Base-by-base conservation (phyloP, 1,140 invertebrate genomes). In the Hermetia illucens region DNA sequence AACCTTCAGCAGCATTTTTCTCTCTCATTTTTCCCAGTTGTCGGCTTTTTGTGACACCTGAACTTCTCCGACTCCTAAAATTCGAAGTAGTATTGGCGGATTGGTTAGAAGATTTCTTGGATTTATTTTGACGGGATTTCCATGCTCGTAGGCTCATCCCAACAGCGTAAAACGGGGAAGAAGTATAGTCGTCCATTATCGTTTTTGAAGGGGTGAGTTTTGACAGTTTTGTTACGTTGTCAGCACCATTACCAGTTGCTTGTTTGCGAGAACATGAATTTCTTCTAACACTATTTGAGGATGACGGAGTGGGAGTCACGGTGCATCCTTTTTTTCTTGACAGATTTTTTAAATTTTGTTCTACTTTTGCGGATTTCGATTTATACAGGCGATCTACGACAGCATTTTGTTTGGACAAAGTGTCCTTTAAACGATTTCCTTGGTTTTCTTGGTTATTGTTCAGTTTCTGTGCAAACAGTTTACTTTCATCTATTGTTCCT, bases 111-210 rank as follows among this genome's bases (percentile, higher is more conserved):
- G n/a, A n/a, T n/a, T n/a, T 27, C 24, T 9, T 9, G 24, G 13
- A 9, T 27, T 13, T 27, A 27, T 27, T 9, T 9, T 27, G 24
- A 27, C 24, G 24, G 24, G 24, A 27, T 27, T 27, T 27, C 35
- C 35, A 36, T 5, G 35, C 22, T 24, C 35, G 21, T 13, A 36
- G 20, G 35, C 35, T 36, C 35, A 36, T 5, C 4, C 35, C 35
- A 21, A 36, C 35, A 15, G 20, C 22, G 17, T 22, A 24, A 13
- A 36, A 36, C 10, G 15, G 35, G 13, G 35, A 36, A 8, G 24
- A 27, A 27, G 13, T 27, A 27, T 13, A 27, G 8, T 27, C 24
- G 13, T 9, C 13, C 24, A 13, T 27, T 27, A 9, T 13, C 8
- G 8, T 24, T 22, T 12, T 36, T 17, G 19, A 15, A 12, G 15